Percentiles rank a stretch among this genome's conserved stretches.
These are phyloP conservation scores for Balearica regulorum DNA, from an alignment of 2,797 vertebrate species.

Conservation along the genomic window DNA sequence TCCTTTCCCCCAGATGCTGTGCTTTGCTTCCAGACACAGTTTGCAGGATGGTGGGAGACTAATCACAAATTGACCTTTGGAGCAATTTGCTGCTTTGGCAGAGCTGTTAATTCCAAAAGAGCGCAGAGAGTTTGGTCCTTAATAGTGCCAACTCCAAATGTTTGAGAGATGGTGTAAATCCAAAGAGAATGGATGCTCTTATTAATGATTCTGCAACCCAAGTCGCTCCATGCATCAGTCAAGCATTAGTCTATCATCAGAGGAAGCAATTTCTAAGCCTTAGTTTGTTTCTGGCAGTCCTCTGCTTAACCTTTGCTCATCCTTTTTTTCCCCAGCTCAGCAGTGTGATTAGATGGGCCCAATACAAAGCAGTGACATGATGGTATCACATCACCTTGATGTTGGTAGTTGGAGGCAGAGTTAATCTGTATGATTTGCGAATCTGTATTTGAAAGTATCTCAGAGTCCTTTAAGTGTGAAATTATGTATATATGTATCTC, in stretches of 20 bases:
- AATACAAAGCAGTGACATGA: neutral
- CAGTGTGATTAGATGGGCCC: neutral
- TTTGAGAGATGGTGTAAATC: neutral
- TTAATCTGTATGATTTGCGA: neutral
- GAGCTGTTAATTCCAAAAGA: neutral
- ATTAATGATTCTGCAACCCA: neutral
- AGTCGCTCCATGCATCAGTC: neutral
- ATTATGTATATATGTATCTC: neutral
- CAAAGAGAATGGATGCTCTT: neutral
- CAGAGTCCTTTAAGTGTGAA: neutral
- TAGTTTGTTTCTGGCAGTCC: slow-evolving; percentile 10
- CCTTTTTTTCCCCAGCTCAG: neutral
- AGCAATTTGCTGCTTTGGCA: neutral
- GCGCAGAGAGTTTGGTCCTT: neutral
- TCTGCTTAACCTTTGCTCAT: slow-evolving; percentile 5
- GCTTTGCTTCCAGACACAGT: neutral
- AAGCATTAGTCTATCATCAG: neutral
- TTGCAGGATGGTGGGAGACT: neutral
- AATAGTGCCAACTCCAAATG: neutral
- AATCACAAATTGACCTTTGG: slow-evolving; percentile 49
- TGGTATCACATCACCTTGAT: neutral
- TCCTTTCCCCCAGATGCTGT: neutral
- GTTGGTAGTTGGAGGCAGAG: neutral
- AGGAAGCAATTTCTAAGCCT: neutral
- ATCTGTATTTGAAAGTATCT: neutral